A percentile compares a stretch with the other conserved stretches of the same genome.
These are phyloP conservation scores for Chironomus tentans DNA, from an alignment of 2,888 invertebrate genomes.

Conservation along the genomic window DNA sequence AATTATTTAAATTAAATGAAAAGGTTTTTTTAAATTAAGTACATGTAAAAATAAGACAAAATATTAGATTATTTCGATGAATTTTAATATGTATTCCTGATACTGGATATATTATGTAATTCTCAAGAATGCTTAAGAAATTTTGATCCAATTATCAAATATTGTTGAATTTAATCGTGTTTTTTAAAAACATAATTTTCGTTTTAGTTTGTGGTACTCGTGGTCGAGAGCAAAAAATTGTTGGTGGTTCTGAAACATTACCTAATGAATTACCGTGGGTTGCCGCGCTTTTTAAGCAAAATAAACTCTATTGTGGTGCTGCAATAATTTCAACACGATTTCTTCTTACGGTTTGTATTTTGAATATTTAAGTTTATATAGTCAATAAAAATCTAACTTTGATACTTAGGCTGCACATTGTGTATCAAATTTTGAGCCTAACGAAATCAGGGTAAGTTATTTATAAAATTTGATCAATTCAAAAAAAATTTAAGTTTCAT, in stretches of 20 bases:
- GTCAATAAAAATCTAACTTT: background rate
- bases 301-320: conserved; percentile 34
- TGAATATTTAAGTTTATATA: background rate
- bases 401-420: conserved; percentile 33
- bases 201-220: conserved; percentile 34
- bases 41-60: background rate
- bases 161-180: no score
- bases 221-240: conserved; percentile 34
- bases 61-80: background rate
- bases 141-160: no score
- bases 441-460: conserved; percentile 31
- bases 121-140: no score
- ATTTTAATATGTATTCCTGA: no score
- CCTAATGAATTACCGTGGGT: conserved; percentile 35
- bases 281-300: conserved; percentile 33
- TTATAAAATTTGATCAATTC: background rate
- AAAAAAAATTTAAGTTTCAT: background rate
- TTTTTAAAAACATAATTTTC: no score
- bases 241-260: conserved; percentile 32
- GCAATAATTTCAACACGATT: conserved; percentile 32
- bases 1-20: background rate
- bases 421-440: conserved; percentile 32
- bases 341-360: conserved; percentile 30
- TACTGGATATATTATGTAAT: no score
- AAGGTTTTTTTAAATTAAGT: background rate